Percentiles rank a stretch among this genome's conserved stretches.
Conservation (phyloP, 2,888 invertebrate species). For the Aporophyla lueneburgensis region DNA sequence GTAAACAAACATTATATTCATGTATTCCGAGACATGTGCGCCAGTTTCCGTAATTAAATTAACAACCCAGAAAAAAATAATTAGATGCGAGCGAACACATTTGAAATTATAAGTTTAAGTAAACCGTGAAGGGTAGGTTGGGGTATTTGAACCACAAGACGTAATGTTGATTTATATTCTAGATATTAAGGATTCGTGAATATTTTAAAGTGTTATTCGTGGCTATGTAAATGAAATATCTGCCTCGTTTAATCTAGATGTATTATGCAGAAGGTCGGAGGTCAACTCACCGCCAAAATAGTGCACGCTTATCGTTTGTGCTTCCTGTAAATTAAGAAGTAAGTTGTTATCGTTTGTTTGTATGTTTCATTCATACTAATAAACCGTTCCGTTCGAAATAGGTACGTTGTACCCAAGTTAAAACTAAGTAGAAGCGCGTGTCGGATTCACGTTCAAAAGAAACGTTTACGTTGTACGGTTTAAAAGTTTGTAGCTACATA, state of each 20-base stretch:
- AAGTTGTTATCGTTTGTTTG: slow-evolving; percentile 39
- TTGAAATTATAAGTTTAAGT: slow-evolving; percentile 35
- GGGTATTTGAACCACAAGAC: slow-evolving; percentile 42
- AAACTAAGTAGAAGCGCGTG: slow-evolving; percentile 32
- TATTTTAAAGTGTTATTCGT: slow-evolving; percentile 45
- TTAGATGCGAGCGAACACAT: slow-evolving; percentile 33
- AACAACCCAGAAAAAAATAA: slow-evolving; percentile 46
- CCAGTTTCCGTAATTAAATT: slow-evolving; percentile 41
- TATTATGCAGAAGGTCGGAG: slow-evolving; percentile 61
- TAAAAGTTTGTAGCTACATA: background rate
- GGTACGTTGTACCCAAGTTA: slow-evolving; percentile 19
- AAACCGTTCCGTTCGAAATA: slow-evolving; percentile 13
- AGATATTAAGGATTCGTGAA: slow-evolving; percentile 52
- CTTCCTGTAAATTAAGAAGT: slow-evolving; percentile 54
- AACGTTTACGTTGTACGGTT: background rate
- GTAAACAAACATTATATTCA: slow-evolving; percentile 61
- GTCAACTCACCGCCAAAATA: slow-evolving; percentile 62
- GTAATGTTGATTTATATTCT: slow-evolving; percentile 44
- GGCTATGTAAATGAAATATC: slow-evolving; percentile 36
- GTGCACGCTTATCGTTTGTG: slow-evolving; percentile 63
- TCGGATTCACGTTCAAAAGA: slow-evolving; percentile 16
- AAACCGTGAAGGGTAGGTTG: slow-evolving; percentile 33
- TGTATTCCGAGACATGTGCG: slow-evolving; percentile 58
- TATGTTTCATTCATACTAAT: slow-evolving; percentile 40
- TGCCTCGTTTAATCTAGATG: slow-evolving; percentile 54